Base-by-base conservation (phyloP, 2,888 invertebrate genomes). In the Tryphoninae sp. region DNA sequence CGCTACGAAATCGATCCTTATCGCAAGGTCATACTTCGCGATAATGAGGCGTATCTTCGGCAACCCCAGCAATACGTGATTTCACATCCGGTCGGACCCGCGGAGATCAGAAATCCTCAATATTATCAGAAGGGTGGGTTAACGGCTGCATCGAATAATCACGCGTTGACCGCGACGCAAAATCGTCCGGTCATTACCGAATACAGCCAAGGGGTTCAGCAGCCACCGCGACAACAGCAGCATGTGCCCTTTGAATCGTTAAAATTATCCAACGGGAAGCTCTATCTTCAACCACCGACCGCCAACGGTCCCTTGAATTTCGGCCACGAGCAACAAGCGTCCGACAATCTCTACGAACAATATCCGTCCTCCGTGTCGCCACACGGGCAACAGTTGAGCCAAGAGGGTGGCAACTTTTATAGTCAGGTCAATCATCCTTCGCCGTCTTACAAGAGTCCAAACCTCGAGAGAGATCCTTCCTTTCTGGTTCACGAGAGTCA, bases 401-500 rank as follows among this genome's bases (percentile, higher is more conserved):
- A 81, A 0, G 84, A 82, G 0, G 80, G 65, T 0, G 86, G 87
- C 0, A 89, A 89, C 49, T 91, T 87, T 76, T 91, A 87, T 80
- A 89, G 88, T 45, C 89, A 89, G 61, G 84, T 89, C 1, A 89
- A 88, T 55, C 90, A 91, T 65, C 88, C 88, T 0, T 13, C 86
- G 0, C 87, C 87, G n/a, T 83, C 84, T 22, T 89, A 88, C 73
- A 90, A 90, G 73, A 84, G 88, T 0, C 86, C 83, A 3, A 81
- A 81, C 0, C 89, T 85, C 81, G 91, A 91, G 71, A 86, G 90
- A 22, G 89, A 91, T 67, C 91, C 90, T 0, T 85, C 89, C 3
- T 91, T 89, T 67, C 78, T 91, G 16, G 89, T 91, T 0, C 90
- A 91, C 84, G 91, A 91, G 80, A 91, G 90, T 23, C 91, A 91